phyloP scores from a whole-genome alignment of 1,140 invertebrate species.

The Philopotamus ludificatus region DNA sequence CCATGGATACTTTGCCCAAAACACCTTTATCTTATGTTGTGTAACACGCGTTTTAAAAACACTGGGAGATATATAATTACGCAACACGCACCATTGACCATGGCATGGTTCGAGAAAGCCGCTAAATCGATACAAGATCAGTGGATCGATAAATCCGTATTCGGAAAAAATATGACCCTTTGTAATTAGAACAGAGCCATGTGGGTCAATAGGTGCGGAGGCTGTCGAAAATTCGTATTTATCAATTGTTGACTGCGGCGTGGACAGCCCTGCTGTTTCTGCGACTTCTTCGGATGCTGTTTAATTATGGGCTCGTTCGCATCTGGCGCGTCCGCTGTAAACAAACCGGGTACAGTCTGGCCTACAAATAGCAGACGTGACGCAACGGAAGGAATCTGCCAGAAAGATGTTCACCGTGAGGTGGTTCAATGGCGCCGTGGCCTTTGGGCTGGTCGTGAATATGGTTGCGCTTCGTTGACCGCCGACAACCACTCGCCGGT shows the following conservation, averaged over 20 bases:
- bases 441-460: neutral
- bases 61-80: no score
- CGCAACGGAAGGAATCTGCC: slow-evolving; percentile 23
- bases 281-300: neutral
- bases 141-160: neutral
- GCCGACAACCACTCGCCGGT: no score
- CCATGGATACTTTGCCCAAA: no score
- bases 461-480: no score
- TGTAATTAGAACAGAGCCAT: neutral
- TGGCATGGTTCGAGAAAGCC: neutral
- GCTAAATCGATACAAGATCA: neutral
- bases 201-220: neutral
- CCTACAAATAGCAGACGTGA: neutral
- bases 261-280: neutral
- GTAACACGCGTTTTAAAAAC: no score
- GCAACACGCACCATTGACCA: neutral
- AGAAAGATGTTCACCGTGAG: slow-evolving; percentile 38
- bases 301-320: neutral
- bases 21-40: no score
- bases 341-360: neutral
- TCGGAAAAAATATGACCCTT: neutral
- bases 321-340: neutral
- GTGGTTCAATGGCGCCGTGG: slow-evolving; percentile 34
- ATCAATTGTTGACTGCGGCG: no score
- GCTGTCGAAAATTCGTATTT: no score